Base-by-base conservation (phyloP, 1,140 invertebrate genomes). In the Drosophila neocordata region DNA sequence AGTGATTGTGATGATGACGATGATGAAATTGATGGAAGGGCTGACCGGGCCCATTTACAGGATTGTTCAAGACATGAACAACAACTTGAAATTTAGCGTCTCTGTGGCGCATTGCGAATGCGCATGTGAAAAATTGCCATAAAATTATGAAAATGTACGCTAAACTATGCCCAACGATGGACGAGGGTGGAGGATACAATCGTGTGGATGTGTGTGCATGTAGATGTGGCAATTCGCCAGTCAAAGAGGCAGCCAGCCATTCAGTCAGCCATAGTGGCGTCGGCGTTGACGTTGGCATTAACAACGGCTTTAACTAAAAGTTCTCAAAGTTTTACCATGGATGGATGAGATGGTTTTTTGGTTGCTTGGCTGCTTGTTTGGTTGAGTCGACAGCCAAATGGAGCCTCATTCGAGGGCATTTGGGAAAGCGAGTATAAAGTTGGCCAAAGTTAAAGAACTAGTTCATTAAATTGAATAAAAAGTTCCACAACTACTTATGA, bases 141-240 rank as follows among this genome's bases (percentile, higher is more conserved):
- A 83, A 88, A 83, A 88, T 88, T 88, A 89, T 88, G 76, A 83
- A 83, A 88, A 79, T 88, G 57, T 73, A 77, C 84, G 79, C 76
- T 73, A 88, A 88, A 89, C 84, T 79, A 79, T 79, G 66, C 59
- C 65, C 58, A 56, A 35, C 12, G 18, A 56, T 35, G 44, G 51
- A n/a, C 7, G 13, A 12, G 13, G 31, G 7, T 7, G 20, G 12
- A 2, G 34, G 41, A n/a, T 11, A n/a, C 1, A 15, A n/a, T 15
- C n/a, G 22, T 24, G 9, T 6, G 53, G 9, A 12, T 31, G 41
- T 38, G 65, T 31, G 7, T 31, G 27, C 7, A 31, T 31, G 27
- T 31, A 31, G 4, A 27, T 20, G 65, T 41, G 55, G 34, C 35
- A 22, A 44, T 24, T 44, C 41, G 41, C 13, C 41, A 8, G 15